Evolutionary conservation across 2,888 invertebrate species (phyloP).

Genomic region (Netelia inedita): DNA sequence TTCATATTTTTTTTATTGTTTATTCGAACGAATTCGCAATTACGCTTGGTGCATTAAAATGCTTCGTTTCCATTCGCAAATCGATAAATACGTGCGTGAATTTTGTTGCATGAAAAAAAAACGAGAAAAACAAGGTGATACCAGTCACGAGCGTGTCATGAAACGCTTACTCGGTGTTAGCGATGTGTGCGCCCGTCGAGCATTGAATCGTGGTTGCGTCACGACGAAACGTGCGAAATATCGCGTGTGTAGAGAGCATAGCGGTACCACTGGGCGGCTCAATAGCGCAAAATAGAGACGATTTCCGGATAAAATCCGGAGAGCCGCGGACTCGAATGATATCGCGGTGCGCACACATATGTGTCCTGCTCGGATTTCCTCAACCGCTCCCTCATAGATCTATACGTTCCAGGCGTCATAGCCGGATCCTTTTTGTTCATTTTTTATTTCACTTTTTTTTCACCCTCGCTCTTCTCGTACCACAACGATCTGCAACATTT

Average conservation of each 20-base stretch:
- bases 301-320: conserved; percentile 22
- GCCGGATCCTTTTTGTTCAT: conserved; percentile 10
- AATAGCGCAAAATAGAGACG: conserved; percentile 28
- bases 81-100: too few species aligned
- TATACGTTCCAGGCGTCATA: background rate
- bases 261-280: background rate
- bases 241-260: conserved; percentile 2
- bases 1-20: too few species aligned
- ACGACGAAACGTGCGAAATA: conserved; percentile 27
- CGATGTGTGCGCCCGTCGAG: background rate
- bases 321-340: background rate
- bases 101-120: too few species aligned
- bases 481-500: background rate
- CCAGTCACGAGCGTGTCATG: too few species aligned
- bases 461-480: background rate
- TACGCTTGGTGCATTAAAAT: too few species aligned
- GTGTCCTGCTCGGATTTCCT: background rate
- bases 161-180: too few species aligned
- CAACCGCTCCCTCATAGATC: conserved; percentile 2
- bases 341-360: background rate
- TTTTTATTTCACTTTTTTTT: background rate
- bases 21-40: too few species aligned
- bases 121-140: too few species aligned
- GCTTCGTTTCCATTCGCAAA: too few species aligned
- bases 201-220: conserved; percentile 4